These are phyloP conservation scores for Orussus abietinus DNA, from an alignment of 1,140 invertebrate species.

Conservation along the genomic window DNA sequence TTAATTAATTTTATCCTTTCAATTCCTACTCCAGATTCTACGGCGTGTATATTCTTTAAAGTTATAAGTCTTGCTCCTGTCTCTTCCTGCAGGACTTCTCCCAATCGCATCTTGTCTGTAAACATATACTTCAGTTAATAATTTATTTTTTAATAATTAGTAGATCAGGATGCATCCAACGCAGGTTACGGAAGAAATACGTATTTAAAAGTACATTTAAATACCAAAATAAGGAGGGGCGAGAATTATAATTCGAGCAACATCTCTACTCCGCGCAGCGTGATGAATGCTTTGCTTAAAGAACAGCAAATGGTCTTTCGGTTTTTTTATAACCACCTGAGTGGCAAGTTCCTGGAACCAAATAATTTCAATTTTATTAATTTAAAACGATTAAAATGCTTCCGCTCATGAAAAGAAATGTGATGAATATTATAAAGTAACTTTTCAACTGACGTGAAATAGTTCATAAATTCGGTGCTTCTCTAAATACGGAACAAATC, in stretches of 20 bases:
- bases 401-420: constrained; percentile 16
- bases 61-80: constrained; percentile 33
- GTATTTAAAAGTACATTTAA: too few species aligned
- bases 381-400: constrained; percentile 1
- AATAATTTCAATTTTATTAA: constrained; percentile 10
- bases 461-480: constrained; percentile 55
- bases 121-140: too few species aligned
- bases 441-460: constrained; percentile 41
- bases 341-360: constrained; percentile 44
- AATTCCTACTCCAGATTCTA: not conserved
- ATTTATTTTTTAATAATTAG: too few species aligned
- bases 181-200: too few species aligned
- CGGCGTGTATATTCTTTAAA: constrained; percentile 22
- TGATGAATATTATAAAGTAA: not conserved
- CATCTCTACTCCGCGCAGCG: constrained; percentile 42
- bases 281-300: constrained; percentile 49
- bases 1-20: too few species aligned
- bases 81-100: constrained; percentile 33
- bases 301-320: constrained; percentile 52
- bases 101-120: constrained; percentile 29
- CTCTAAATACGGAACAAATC: constrained; percentile 53
- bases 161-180: too few species aligned
- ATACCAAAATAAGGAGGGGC: constrained; percentile 40
- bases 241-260: constrained; percentile 48
- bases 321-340: constrained; percentile 51